Conservation (phyloP, 2,888 invertebrate genomes). For the Eupithecia dodoneata region DNA sequence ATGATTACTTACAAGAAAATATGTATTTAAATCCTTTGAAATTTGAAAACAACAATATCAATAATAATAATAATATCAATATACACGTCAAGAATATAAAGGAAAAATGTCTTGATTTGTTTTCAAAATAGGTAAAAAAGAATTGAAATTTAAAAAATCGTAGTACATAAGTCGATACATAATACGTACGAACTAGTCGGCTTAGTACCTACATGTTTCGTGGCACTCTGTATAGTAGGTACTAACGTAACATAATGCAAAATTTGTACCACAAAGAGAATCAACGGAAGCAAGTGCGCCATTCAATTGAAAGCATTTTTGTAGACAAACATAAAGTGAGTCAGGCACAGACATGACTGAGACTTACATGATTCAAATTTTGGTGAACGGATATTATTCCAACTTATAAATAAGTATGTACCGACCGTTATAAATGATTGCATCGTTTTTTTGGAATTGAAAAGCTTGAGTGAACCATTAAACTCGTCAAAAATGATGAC, state of each 20-base stretch:
- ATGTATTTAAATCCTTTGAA: no score
- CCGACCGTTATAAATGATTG: neutral
- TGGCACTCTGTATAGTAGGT: no score
- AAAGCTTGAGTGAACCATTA: neutral
- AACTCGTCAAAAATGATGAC: neutral
- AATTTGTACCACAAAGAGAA: conserved; percentile 26
- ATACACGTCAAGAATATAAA: no score
- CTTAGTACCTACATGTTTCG: no score
- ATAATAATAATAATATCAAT: no score
- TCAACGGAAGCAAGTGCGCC: conserved; percentile 38
- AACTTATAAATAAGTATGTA: neutral
- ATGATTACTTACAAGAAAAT: no score
- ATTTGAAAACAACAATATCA: no score
- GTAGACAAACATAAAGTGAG: conserved; percentile 26
- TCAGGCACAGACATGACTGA: conserved; percentile 33
- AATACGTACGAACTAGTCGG: no score
- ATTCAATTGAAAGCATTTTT: conserved; percentile 33
- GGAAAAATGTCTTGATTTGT: no score
- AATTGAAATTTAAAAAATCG: no score
- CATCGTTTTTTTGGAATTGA: neutral
- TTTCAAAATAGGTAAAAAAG: no score
- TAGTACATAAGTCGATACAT: no score
- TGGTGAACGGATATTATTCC: conserved; percentile 37
- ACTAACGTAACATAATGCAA: neutral
- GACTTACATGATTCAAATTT: conserved; percentile 31